phyloP scores from a whole-genome alignment of 1,140 invertebrate species.

The Sinonovacula constricta region DNA sequence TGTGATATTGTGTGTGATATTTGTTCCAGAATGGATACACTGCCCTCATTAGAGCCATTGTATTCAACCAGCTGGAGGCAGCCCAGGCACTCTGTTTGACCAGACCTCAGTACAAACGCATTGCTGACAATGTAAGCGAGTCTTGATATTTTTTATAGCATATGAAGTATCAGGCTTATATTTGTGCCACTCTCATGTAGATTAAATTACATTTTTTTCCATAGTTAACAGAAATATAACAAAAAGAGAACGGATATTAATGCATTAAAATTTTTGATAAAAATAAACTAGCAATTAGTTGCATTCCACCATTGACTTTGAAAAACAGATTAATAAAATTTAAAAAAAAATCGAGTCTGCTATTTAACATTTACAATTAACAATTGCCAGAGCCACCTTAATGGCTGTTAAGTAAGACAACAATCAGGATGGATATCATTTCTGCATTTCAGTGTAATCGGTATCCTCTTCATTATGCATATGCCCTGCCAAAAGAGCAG shows the following conservation, averaged over 20 bases:
- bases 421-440: too few relatives aligned
- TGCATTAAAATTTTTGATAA: too few relatives aligned
- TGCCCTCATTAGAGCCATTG: conserved; percentile 68
- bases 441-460: conserved; percentile 69
- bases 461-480: conserved; percentile 73
- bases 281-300: too few relatives aligned
- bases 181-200: neutral
- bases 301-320: too few relatives aligned
- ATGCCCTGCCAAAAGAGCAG: conserved; percentile 61
- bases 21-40: conserved; percentile 72
- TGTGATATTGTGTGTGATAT: too few relatives aligned
- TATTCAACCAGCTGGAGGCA: conserved; percentile 64
- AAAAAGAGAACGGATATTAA: neutral
- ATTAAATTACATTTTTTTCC: neutral
- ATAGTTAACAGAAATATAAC: neutral
- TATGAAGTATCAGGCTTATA: neutral
- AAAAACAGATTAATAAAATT: too few relatives aligned
- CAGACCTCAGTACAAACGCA: conserved; percentile 64
- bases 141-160: neutral
- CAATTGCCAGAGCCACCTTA: too few relatives aligned
- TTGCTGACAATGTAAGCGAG: conserved; percentile 69
- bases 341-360: too few relatives aligned
- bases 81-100: conserved; percentile 58
- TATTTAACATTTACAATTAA: too few relatives aligned
- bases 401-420: too few relatives aligned